phyloP scores from a whole-genome alignment of 2,888 invertebrate species.

The Melipona beecheii region DNA sequence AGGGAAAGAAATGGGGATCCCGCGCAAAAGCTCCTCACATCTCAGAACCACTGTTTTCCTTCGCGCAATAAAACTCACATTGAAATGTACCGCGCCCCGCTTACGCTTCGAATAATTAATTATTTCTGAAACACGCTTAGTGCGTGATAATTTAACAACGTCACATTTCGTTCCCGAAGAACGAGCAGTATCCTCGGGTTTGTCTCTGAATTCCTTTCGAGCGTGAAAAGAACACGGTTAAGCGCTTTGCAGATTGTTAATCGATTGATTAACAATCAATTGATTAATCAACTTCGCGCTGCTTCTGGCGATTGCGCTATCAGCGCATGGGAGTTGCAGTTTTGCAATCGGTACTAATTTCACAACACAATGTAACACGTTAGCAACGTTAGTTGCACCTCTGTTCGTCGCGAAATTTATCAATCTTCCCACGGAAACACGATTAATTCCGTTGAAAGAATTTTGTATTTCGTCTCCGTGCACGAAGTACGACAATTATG shows the following conservation, averaged over 20 bases:
- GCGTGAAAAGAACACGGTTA: not conserved
- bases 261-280: slow-evolving; percentile 9
- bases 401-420: no score
- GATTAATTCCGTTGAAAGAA: no score
- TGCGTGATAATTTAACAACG: no score
- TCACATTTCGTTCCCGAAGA: no score
- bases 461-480: no score
- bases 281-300: slow-evolving; percentile 25
- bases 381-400: not conserved
- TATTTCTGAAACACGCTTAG: not conserved
- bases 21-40: not conserved
- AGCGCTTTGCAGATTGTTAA: not conserved
- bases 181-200: not conserved
- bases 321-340: slow-evolving; percentile 1
- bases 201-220: not conserved
- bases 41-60: not conserved
- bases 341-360: slow-evolving; percentile 17
- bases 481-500: no score
- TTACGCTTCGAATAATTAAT: not conserved
- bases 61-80: not conserved
- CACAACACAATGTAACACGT: not conserved
- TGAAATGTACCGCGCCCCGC: not conserved
- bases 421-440: not conserved
- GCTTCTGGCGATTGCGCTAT: slow-evolving; percentile 1
- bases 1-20: not conserved